Base-by-base conservation (phyloP, 2,888 invertebrate genomes). In the Synanthedon myopaeformis region DNA sequence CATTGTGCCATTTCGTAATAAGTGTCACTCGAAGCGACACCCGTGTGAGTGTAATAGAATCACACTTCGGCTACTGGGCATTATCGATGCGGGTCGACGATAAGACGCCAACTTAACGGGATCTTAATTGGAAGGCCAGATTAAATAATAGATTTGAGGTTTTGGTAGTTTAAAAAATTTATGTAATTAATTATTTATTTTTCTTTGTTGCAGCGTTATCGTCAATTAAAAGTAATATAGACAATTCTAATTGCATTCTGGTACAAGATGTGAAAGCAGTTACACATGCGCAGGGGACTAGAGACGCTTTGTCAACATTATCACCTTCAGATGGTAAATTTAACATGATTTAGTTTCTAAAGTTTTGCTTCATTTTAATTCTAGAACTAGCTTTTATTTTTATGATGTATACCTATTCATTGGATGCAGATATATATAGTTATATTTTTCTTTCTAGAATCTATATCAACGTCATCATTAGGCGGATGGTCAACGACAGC, bases 231-330 rank as follows among this genome's bases (percentile, higher is more conserved):
- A 92, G 93, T 80, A 92, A 92, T 87, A 92, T 94, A 90, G 95
- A 95, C 90, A 92, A 93, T 86, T 91, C 94, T 75, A 95, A 95
- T 88, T 96, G 95, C 89, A 94, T 95, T 80, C 89, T 95, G 84
- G 95, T 95, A 76, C 95, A 95, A 91, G 96, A 94, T 82, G 92
- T 93, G 63, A 94, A 94, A 87, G 94, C 94, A 70, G 93, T 95
- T 68, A 94, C 95, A 70, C 94, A 95, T 77, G 95, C 95, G 84
- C 93, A 95, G 81, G 93, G 94, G 76, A 90, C 92, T 67, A 92
- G 93, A 82, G 94, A 94, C 79, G 91, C 93, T 63, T 72, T 86
- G 75, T 86, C 87, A 65, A 87, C 87, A 53, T 82, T 79, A 60
- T 87, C 85, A 54, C 87, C 87, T 55, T 86, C 87, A 59, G 87